Evolutionary conservation across 2,797 vertebrate genomes (phyloP), one percentile per base, ranked within the genome.

Genomic region (Atherinosoma microstoma): DNA sequence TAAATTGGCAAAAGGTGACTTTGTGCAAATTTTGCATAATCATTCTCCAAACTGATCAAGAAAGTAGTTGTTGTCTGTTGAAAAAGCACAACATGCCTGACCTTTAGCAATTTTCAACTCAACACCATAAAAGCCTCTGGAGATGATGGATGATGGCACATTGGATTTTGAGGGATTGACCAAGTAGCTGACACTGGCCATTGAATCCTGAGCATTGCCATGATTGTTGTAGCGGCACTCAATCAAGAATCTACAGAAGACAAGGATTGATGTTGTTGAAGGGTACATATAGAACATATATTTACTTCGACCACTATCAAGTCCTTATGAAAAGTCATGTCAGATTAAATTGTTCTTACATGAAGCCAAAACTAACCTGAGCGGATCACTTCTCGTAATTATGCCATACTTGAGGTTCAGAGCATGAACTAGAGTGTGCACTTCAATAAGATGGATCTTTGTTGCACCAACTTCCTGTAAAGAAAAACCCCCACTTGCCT

Each of bases 221-320:
- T 5, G 1, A 45, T 83, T 85, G 1, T 75, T 57, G 42, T 94
- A 95, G 45, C 92, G 91, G 57, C 94, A 95, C 73, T 95, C 94
- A n/a, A 95, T 29, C 77, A 92, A 24, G 56, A 94, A 76, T 60
- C 94, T 95, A 30, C 3, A 80, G 42, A 20, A 68, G 10, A 47
- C 4, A 24, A 4, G 40, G 8, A 49, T 49, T 49, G 7, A 49
- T 22, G 9, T 27, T 27, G 24, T 27, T 27, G 24, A 45, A 45
- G 42, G 6, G 8, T 49, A 49, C 45, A 40, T 40, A n/a, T n/a
- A 20, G 5, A 47, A 1, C 2, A n/a, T 20, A 7, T 22, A 4
- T 10, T 10, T 22, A 8, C 18, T 18, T 22, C 7, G 9, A n/a
- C 45, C 9, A 49, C 42, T 22, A 1, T 9, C 0, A 49, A 9